Percentiles rank a stretch among this genome's conserved stretches.
Evolutionary conservation across 2,888 invertebrate genomes (phyloP).

Genomic region (Epicampocera succincta): DNA sequence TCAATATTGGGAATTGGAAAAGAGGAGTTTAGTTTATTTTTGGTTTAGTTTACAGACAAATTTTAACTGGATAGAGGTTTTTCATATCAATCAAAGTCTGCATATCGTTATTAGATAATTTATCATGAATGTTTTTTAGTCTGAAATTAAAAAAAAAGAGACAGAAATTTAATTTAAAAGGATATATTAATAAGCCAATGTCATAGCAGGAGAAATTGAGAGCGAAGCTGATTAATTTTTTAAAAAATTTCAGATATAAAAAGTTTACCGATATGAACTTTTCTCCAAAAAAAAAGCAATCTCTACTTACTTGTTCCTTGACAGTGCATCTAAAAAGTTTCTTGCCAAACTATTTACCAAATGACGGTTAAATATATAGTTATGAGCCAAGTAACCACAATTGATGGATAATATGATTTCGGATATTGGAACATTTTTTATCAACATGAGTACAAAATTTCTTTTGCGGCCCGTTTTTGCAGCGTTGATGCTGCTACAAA

Average conservation of each 20-base stretch:
- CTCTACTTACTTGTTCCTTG: slow-evolving; percentile 61
- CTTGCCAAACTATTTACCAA: slow-evolving; percentile 59
- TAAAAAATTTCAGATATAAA: too few species aligned
- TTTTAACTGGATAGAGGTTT: slow-evolving; percentile 24
- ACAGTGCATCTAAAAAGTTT: slow-evolving; percentile 61
- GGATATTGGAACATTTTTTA: slow-evolving; percentile 59
- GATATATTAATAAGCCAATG: background rate
- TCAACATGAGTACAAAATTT: slow-evolving; percentile 14
- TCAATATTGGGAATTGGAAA: too few species aligned
- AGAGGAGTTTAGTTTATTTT: too few species aligned
- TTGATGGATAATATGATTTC: slow-evolving; percentile 51
- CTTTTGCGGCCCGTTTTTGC: background rate
- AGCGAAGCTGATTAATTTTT: too few species aligned
- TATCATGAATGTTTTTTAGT: slow-evolving; percentile 2
- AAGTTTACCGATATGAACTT: too few species aligned
- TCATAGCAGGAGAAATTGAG: too few species aligned
- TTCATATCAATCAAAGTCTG: slow-evolving; percentile 31
- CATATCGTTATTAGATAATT: slow-evolving; percentile 14
- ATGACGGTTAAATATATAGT: slow-evolving; percentile 54
- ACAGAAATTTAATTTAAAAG: background rate
- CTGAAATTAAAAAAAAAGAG: slow-evolving; percentile 43
- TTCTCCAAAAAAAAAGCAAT: background rate
- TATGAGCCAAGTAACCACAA: slow-evolving; percentile 61
- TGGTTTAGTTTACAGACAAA: slow-evolving; percentile 34
- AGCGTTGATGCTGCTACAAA: slow-evolving; percentile 33